phyloP scores from a whole-genome alignment of 1,140 invertebrate genomes.

The Camponotus pennsylvanicus region DNA sequence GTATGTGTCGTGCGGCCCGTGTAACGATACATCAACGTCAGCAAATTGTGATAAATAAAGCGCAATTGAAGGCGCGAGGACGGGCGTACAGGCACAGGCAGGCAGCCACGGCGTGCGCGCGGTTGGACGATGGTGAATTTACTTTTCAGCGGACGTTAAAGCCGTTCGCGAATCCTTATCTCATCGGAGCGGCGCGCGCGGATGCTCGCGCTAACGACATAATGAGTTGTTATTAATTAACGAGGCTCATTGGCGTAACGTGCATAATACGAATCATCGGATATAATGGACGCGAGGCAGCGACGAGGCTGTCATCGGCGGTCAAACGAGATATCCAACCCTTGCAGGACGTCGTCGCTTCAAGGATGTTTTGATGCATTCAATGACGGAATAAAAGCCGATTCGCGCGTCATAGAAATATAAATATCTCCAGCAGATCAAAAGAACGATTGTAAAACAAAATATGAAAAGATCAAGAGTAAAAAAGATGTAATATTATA shows the following conservation, averaged over 20 bases:
- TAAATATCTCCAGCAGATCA: background rate
- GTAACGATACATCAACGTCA: constrained; percentile 84
- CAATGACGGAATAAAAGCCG: background rate
- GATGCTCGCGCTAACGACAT: constrained; percentile 59
- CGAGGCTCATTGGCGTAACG: constrained; percentile 58
- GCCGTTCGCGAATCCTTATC: constrained; percentile 54
- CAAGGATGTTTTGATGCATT: constrained; percentile 22
- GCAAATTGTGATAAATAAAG: constrained; percentile 85
- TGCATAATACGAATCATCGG: constrained; percentile 59
- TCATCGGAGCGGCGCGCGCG: constrained; percentile 27
- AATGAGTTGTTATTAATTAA: constrained; percentile 65
- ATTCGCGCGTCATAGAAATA: background rate
- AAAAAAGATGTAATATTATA: background rate
- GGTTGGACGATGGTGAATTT: constrained; percentile 48
- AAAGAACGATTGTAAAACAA: background rate
- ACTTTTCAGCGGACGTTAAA: constrained; percentile 56
- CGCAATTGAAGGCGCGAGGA: constrained; percentile 79
- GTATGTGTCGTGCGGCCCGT: constrained; percentile 77
- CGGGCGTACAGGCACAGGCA: constrained; percentile 28
- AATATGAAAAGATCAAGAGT: background rate
- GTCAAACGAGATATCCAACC: constrained; percentile 35
- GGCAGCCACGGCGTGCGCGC: background rate
- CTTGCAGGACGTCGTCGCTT: constrained; percentile 22
- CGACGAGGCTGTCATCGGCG: constrained; percentile 23
- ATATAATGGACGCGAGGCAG: constrained; percentile 42